Evolutionary conservation across 1,140 invertebrate species (phyloP).

Genomic region (Phthorimaea operculella): DNA sequence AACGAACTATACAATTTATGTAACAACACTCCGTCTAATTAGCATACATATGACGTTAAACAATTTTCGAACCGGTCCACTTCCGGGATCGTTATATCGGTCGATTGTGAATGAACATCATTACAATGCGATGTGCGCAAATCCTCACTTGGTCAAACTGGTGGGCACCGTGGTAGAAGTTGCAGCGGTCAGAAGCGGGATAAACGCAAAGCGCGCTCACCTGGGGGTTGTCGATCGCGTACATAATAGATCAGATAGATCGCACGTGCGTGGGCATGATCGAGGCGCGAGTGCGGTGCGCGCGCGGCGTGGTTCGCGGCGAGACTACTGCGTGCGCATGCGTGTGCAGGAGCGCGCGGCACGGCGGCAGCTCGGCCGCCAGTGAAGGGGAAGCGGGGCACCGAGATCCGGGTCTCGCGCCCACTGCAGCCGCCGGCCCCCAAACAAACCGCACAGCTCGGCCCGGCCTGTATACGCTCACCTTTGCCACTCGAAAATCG

Average conservation of each 20-base stretch:
- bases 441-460: conserved; percentile 45
- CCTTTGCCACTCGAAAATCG: conserved; percentile 35
- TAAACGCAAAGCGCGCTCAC: conserved; percentile 38
- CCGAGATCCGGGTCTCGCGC: conserved; percentile 56
- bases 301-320: conserved; percentile 37
- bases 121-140: conserved; percentile 39
- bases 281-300: conserved; percentile 20
- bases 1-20: conserved; percentile 13
- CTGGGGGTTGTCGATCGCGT: conserved; percentile 60
- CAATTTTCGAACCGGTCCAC: conserved; percentile 45
- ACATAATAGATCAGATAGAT: conserved; percentile 51
- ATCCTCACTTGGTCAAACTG: conserved; percentile 24
- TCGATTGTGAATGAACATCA: conserved; percentile 51
- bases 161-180: conserved; percentile 14
- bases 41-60: conserved; percentile 59
- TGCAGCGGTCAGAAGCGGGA: neutral
- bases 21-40: conserved; percentile 28
- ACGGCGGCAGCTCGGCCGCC: too few relatives aligned
- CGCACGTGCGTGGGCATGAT: conserved; percentile 38
- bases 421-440: conserved; percentile 59
- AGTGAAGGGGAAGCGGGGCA: conserved; percentile 62
- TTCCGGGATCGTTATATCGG: conserved; percentile 59
- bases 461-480: conserved; percentile 21
- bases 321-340: conserved; percentile 32
- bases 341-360: conserved; percentile 34